A percentile compares a stretch with the other conserved stretches of the same genome.
Evolutionary conservation across 1,140 invertebrate genomes (phyloP).

Genomic region (Hycleus cichorii): DNA sequence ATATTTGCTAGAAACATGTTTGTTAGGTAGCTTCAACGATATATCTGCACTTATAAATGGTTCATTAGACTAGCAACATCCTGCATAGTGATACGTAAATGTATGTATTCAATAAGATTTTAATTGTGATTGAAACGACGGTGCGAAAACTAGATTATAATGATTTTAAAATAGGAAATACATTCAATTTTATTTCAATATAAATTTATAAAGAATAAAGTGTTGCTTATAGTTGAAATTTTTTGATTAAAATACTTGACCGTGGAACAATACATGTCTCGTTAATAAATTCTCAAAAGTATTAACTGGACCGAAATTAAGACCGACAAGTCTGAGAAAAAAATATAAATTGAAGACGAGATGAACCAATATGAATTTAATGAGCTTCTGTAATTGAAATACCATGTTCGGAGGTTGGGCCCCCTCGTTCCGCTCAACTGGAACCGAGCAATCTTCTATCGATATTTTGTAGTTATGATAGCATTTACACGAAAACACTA

Average conservation of each 20-base stretch:
- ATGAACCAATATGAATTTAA: conserved; percentile 20
- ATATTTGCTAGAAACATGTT: conserved; percentile 10
- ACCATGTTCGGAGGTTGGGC: conserved; percentile 11
- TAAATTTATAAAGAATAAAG: too few relatives aligned
- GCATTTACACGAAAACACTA: conserved; percentile 20
- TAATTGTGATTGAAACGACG: too few relatives aligned
- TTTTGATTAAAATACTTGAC: too few relatives aligned
- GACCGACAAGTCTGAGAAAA: conserved; percentile 13
- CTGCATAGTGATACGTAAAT: conserved; percentile 11
- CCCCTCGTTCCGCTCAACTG: conserved; percentile 13
- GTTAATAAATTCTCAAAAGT: conserved; percentile 14
- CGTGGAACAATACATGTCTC: background rate
- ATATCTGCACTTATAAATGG: conserved; percentile 13
- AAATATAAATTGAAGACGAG: conserved; percentile 16
- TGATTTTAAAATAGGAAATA: too few relatives aligned
- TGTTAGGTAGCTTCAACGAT: conserved; percentile 7
- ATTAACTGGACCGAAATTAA: conserved; percentile 13
- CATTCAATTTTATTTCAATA: too few relatives aligned
- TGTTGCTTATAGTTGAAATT: too few relatives aligned
- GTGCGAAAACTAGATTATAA: too few relatives aligned
- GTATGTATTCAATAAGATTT: background rate
- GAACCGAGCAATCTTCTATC: conserved; percentile 13
- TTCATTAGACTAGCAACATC: conserved; percentile 15
- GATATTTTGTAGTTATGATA: conserved; percentile 19
- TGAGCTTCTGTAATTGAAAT: conserved; percentile 21